A percentile compares a stretch with the other conserved stretches of the same genome.
These are phyloP conservation scores for Petrolisthes manimaculis DNA, from an alignment of 2,888 invertebrate species.

Conservation along the genomic window DNA sequence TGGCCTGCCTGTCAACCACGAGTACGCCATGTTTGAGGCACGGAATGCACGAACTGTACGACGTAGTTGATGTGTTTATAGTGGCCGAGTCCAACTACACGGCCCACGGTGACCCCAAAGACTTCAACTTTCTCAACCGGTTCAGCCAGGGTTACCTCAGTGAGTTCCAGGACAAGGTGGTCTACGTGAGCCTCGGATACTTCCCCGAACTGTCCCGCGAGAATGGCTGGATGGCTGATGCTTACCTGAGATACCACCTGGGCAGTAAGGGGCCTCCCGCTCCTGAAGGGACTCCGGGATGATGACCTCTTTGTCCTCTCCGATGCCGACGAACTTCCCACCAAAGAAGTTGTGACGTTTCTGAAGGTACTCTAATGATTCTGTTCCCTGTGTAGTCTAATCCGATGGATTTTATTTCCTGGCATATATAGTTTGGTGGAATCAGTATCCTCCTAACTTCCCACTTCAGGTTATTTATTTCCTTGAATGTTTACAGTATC, in stretches of 20 bases:
- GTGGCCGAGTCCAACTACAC: conserved; percentile 71
- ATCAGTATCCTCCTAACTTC: too few species aligned
- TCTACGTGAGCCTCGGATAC: conserved; percentile 68
- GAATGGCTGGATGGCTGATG: conserved; percentile 68
- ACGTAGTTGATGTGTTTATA: conserved; percentile 78
- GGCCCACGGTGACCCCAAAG: conserved; percentile 68
- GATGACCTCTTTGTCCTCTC: conserved; percentile 72
- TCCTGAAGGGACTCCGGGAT: conserved; percentile 61
- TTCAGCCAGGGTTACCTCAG: conserved; percentile 72
- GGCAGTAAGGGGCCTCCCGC: conserved; percentile 61
- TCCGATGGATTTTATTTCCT: too few species aligned
- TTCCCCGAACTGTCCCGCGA: conserved; percentile 58
- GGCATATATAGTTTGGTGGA: too few species aligned
- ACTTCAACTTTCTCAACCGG: conserved; percentile 71
- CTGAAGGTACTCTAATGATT: conserved; percentile 72
- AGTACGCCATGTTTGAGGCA: conserved; percentile 72
- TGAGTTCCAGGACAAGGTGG: conserved; percentile 73
- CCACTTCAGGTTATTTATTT: too few species aligned
- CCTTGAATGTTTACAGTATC: too few species aligned
- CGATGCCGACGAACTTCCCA: conserved; percentile 76
- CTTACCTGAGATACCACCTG: conserved; percentile 66
- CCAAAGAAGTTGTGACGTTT: conserved; percentile 76
- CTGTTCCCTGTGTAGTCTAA: too few species aligned
- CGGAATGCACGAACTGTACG: conserved; percentile 75
- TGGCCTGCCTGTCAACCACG: conserved; percentile 74